Evolutionary conservation across 2,113 vertebrate species (phyloP), one percentile per base, ranked within the genome.

Genomic region (Syrrhaptes paradoxus): DNA sequence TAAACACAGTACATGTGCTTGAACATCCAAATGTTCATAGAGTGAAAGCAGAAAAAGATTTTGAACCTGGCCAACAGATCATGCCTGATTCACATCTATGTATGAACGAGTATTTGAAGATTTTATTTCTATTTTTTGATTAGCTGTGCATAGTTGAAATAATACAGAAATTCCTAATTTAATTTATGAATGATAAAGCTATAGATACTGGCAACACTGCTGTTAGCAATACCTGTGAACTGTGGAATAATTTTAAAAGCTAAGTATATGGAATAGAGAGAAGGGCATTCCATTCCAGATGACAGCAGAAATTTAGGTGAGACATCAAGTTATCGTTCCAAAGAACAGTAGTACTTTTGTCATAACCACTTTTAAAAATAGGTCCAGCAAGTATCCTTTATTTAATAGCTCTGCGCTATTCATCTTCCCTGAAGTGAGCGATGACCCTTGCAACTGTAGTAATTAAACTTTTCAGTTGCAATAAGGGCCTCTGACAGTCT

Each of bases 381-480:
- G 22, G 61, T 90, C 34, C 68, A 81, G n/a, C 21, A 71, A 65
- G 31, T 94, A 61, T 90, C 31, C 43, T 90, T 95, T 96, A 86
- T 94, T 95, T 96, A 96, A 90, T 76, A 95, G 46, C 3, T 11
- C 63, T 78, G 9, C 18, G 66, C 57, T 81, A 84, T 74, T 94
- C 66, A 51, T 89, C 66, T 85, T 73, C 31, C 25, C 20, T 91
- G 45, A 48, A 75, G 72, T 97, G 85, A 91, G 54, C 89, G 72
- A 73, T 95, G 88, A 96, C 93, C 92, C 79, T 86, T 83, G 59
- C 4, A 89, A 90, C 72, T 61, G 24, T 32, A 86, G 77, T 93
- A 96, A 97, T 97, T 96, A 97, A 97, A 84, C 57, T 83, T 87
- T 73, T 95, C 87, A 88, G 45, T 82, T 61, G 41, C 43, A 87